A percentile compares a stretch with the other conserved stretches of the same genome.
Conservation (phyloP, 1,140 invertebrate species). For the Heliothis subflexa region DNA sequence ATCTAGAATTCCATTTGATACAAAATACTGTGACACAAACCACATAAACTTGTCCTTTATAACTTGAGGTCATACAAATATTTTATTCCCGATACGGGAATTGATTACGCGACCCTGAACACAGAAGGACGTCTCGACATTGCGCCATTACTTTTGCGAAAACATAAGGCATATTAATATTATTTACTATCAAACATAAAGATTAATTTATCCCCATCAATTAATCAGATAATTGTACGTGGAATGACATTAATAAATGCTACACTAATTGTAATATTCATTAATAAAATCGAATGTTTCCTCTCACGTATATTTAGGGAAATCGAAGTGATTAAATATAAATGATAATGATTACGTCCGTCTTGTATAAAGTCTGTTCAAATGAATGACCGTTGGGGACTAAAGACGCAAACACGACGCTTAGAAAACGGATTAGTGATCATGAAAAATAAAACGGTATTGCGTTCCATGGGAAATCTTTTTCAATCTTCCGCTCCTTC, state of each 20-base stretch:
- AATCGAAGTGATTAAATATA: background rate
- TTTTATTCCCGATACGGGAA: slow-evolving; percentile 4
- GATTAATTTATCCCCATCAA: slow-evolving; percentile 6
- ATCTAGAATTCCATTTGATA: background rate
- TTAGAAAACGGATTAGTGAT: slow-evolving; percentile 20
- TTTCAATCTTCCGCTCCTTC: slow-evolving; percentile 20
- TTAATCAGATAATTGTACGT: background rate
- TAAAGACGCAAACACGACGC: slow-evolving; percentile 18
- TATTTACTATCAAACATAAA: background rate
- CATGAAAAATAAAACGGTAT: slow-evolving; percentile 22
- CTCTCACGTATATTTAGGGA: background rate
- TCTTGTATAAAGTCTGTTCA: background rate
- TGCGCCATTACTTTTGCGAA: slow-evolving; percentile 6
- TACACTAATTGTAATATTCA: background rate
- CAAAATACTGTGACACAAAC: background rate
- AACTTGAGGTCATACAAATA: background rate
- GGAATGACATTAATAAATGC: background rate
- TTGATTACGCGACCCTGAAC: slow-evolving; percentile 14
- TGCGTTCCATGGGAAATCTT: slow-evolving; percentile 28
- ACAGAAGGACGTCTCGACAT: background rate
- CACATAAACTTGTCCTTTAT: background rate
- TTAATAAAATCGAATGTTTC: background rate
- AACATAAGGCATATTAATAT: background rate
- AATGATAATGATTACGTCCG: too few species aligned
- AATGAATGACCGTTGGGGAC: slow-evolving; percentile 6